Evolutionary conservation across 2,888 invertebrate species (phyloP).

Genomic region (Yponomeuta plumbellus): DNA sequence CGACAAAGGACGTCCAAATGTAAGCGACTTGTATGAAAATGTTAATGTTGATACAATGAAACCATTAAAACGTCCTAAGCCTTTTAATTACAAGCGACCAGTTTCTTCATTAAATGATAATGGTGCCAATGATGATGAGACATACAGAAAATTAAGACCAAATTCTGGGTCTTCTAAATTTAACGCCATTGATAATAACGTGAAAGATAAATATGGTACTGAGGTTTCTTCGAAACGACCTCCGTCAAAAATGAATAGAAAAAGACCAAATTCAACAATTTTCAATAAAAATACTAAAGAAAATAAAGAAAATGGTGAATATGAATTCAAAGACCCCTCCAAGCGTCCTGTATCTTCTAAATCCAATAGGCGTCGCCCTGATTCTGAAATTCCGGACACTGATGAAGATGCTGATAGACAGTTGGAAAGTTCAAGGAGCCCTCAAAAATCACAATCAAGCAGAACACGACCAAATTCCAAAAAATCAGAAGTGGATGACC

Average conservation of each 20-base stretch:
- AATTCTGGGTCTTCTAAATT: neutral
- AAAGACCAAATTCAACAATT: neutral
- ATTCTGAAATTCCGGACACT: neutral
- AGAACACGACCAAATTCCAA: neutral
- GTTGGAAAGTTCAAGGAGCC: neutral
- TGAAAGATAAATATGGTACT: neutral
- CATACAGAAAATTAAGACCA: neutral
- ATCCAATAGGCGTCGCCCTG: neutral
- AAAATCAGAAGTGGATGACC: neutral
- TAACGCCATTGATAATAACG: neutral
- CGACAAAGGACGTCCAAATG: neutral
- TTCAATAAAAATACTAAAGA: neutral
- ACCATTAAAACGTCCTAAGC: neutral
- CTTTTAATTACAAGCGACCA: neutral
- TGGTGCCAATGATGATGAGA: neutral
- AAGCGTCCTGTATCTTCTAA: neutral
- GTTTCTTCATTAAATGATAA: neutral
- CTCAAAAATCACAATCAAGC: neutral
- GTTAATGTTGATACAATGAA: neutral
- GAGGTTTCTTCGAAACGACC: neutral
- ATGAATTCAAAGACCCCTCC: neutral
- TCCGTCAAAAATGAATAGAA: neutral
- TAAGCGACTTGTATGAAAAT: neutral
- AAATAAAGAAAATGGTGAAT: neutral
- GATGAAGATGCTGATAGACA: neutral